These are phyloP conservation scores for Pangasianodon gigas DNA, from an alignment of 2,113 vertebrate genomes.

Conservation along the genomic window DNA sequence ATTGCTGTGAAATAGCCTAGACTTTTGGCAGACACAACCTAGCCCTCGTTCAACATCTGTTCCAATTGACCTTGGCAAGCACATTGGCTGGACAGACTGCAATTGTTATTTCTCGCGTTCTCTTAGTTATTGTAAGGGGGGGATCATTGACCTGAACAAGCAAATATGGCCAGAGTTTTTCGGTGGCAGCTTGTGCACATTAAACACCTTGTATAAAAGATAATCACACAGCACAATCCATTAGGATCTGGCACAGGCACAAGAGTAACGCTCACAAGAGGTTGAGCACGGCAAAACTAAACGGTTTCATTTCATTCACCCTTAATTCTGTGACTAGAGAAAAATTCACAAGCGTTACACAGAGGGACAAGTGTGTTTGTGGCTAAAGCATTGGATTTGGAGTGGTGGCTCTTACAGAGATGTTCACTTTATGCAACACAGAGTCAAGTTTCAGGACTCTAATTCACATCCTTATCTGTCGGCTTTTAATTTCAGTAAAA, in stretches of 20 bases:
- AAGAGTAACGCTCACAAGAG: conserved; percentile 13
- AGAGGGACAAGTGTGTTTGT: not conserved
- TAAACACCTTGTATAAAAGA: conserved; percentile 49
- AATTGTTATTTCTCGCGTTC: conserved; percentile 50
- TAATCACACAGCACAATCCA: conserved; percentile 30
- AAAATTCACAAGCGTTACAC: not conserved
- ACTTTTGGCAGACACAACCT: conserved; percentile 49
- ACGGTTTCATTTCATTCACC: not conserved
- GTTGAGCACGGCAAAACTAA: conserved; percentile 5
- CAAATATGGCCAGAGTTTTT: conserved; percentile 35
- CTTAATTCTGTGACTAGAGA: not conserved
- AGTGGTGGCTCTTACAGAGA: not conserved
- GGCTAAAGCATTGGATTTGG: not conserved
- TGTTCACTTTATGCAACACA: not conserved
- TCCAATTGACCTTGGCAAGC: conserved; percentile 60
- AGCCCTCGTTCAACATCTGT: conserved; percentile 59
- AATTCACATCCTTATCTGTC: not conserved
- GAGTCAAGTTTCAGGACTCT: not conserved
- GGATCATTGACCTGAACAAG: conserved; percentile 50
- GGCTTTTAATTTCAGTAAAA: not conserved
- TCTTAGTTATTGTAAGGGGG: conserved; percentile 45
- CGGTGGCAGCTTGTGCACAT: conserved; percentile 48
- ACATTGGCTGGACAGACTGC: conserved; percentile 49
- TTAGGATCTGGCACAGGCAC: conserved; percentile 2
- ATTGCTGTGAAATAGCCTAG: conserved; percentile 59